These are phyloP conservation scores for Mus minutoides DNA, from an alignment of 2,797 vertebrate species.

Conservation along the genomic window DNA sequence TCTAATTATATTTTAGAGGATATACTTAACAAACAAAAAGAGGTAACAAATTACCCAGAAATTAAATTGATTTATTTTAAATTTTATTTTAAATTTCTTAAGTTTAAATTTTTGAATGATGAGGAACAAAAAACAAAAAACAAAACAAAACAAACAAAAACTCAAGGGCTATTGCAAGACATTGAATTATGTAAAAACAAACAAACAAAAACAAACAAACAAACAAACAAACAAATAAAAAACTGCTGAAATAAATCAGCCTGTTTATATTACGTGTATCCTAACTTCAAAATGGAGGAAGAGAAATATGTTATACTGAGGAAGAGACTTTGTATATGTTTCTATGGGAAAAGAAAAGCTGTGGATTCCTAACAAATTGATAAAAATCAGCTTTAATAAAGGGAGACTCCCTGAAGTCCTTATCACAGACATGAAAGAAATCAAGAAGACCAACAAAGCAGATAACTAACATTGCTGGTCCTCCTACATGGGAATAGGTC, in stretches of 20 bases:
- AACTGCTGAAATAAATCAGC: neutral
- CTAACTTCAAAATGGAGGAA: neutral
- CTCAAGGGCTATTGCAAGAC: too few relatives aligned
- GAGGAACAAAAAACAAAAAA: neutral
- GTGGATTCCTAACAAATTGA: neutral
- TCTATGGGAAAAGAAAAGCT: neutral
- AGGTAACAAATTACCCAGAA: too few relatives aligned
- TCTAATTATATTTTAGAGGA: too few relatives aligned
- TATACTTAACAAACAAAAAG: too few relatives aligned
- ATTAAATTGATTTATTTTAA: too few relatives aligned
- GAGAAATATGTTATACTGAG: neutral
- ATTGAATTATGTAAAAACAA: too few relatives aligned
- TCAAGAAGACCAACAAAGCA: neutral
- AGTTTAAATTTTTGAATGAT: neutral
- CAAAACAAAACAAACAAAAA: too few relatives aligned
- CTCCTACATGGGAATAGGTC: neutral
- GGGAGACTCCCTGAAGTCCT: neutral
- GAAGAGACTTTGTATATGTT: neutral
- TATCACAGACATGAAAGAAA: neutral
- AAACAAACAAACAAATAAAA: too few relatives aligned
- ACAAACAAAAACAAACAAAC: too few relatives aligned
- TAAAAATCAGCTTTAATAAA: neutral
- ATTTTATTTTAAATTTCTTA: too few relatives aligned
- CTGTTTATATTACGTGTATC: neutral
- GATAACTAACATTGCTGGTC: neutral